These are phyloP conservation scores for Subanguina moxae DNA, from an alignment of 1,140 invertebrate species.

Conservation along the genomic window DNA sequence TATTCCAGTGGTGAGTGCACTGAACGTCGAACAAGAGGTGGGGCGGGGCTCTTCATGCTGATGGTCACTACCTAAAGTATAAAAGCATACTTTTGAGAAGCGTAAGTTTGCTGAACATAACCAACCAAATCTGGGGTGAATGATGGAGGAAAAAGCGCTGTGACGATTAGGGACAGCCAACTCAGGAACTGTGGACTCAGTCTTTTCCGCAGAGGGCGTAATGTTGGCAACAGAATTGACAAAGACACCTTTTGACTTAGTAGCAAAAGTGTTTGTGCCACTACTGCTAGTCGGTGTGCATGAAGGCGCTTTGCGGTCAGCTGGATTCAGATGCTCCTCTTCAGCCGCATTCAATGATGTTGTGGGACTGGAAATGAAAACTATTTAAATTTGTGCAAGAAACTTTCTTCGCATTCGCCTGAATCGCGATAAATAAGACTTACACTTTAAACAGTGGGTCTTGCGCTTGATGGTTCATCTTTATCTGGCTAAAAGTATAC, in stretches of 20 bases:
- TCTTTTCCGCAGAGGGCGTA: too few relatives aligned
- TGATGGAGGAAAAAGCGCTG: not conserved
- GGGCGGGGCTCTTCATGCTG: not conserved
- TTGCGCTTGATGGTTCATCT: constrained; percentile 33
- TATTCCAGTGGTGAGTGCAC: not conserved
- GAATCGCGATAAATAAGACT: too few relatives aligned
- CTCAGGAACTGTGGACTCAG: not conserved
- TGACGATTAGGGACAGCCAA: not conserved
- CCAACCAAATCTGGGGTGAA: constrained; percentile 4
- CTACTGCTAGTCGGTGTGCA: not conserved
- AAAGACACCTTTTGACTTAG: not conserved
- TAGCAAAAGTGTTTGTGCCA: too few relatives aligned
- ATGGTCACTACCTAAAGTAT: not conserved
- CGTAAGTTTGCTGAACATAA: not conserved
- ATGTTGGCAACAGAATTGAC: too few relatives aligned
- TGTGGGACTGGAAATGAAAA: not conserved
- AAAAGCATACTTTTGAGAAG: not conserved
- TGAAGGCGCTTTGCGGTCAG: constrained; percentile 3
- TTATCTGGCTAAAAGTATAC: constrained; percentile 1
- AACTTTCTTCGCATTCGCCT: too few relatives aligned
- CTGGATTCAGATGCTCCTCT: not conserved
- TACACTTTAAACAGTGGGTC: constrained; percentile 44
- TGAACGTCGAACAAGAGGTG: not conserved
- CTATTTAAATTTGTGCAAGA: too few relatives aligned
- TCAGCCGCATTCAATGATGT: not conserved